Percentiles rank a stretch among this genome's conserved stretches.
Conservation (phyloP, 2,797 vertebrate genomes). For the Psittacula echo region DNA sequence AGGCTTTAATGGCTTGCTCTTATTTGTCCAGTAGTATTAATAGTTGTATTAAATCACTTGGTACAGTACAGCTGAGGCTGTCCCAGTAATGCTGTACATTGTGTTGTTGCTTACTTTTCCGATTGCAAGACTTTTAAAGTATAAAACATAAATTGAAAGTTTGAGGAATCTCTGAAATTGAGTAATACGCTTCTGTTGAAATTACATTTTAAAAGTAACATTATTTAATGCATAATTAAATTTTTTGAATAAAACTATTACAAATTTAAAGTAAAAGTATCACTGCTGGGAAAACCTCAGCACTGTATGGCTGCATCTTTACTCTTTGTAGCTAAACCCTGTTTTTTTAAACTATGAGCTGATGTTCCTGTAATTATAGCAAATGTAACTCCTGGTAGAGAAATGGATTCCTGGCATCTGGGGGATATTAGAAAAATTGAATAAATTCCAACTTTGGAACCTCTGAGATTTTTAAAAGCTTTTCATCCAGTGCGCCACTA, state of each 20-base stretch:
- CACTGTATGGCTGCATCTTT: not conserved
- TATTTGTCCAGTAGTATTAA: conserved; percentile 23
- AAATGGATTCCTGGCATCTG: not conserved
- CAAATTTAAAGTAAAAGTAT: not conserved
- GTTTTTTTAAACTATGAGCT: not conserved
- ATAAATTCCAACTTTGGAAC: not conserved
- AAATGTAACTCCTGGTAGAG: not conserved
- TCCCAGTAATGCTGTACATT: not conserved
- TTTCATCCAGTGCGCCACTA: not conserved
- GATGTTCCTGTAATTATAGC: not conserved
- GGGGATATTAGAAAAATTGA: not conserved
- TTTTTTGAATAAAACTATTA: not conserved
- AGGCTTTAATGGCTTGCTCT: conserved; percentile 32
- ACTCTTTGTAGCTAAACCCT: not conserved
- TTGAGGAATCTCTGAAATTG: not conserved
- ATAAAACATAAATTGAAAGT: not conserved
- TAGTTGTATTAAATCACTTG: not conserved
- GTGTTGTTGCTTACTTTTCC: not conserved
- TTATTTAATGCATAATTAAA: not conserved
- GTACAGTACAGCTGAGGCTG: not conserved
- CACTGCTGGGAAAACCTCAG: not conserved
- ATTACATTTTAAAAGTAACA: not conserved
- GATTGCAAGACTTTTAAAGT: not conserved
- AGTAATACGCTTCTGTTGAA: not conserved
- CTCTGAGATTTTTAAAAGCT: not conserved